Evolutionary conservation across 1,140 invertebrate genomes (phyloP).

Genomic region (Magallana ariakensis): DNA sequence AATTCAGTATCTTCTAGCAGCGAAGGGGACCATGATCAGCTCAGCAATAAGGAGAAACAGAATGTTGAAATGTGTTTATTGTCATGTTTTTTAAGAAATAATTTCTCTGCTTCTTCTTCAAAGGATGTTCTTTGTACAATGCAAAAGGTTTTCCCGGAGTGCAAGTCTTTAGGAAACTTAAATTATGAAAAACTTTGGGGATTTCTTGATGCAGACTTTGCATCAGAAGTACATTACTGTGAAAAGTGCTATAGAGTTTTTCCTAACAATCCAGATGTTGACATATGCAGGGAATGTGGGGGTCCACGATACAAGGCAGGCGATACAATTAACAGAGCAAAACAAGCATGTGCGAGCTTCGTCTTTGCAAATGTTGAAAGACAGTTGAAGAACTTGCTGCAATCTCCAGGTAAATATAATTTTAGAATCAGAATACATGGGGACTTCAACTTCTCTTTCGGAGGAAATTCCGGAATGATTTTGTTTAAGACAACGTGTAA

Average conservation of each 20-base stretch:
- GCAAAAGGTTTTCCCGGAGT: neutral
- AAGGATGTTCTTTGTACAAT: constrained; percentile 6
- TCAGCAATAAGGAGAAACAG: neutral
- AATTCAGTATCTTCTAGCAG: neutral
- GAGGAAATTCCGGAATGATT: too few species aligned
- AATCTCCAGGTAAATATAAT: constrained; percentile 11
- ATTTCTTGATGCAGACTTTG: neutral
- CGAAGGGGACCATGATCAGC: neutral
- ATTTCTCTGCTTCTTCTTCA: neutral
- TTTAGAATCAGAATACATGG: too few species aligned
- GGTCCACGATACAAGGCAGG: neutral
- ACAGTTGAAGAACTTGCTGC: neutral
- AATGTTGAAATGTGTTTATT: neutral
- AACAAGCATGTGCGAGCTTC: neutral
- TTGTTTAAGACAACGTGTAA: too few species aligned
- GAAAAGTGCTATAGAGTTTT: neutral
- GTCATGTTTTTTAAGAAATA: neutral
- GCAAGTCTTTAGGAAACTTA: neutral
- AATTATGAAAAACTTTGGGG: neutral
- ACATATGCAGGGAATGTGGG: neutral
- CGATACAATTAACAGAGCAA: neutral
- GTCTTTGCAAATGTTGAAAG: neutral
- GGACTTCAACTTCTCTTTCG: too few species aligned
- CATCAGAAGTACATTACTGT: neutral
- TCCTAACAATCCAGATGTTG: neutral